These are phyloP conservation scores for Coronaproctus castanopsis DNA, from an alignment of 2,888 invertebrate species.

Conservation along the genomic window DNA sequence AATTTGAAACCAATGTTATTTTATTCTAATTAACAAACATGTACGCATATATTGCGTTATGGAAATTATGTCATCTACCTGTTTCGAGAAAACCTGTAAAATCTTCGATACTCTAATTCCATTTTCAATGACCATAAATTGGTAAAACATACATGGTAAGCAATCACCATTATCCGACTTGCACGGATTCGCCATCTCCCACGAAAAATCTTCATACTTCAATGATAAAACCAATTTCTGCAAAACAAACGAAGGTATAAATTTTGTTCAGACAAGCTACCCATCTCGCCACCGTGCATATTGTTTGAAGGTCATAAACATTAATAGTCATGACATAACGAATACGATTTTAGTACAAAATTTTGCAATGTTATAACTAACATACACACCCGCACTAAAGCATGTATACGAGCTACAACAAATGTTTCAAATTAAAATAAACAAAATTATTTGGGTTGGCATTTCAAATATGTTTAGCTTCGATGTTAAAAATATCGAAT, in stretches of 20 bases:
- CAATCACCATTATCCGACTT: slow-evolving; percentile 61
- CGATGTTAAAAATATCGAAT: no score
- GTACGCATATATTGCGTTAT: no score
- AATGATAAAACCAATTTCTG: slow-evolving; percentile 67
- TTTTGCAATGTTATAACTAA: background rate
- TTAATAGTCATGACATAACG: no score
- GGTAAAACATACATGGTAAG: slow-evolving; percentile 76
- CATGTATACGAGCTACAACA: background rate
- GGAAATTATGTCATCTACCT: slow-evolving; percentile 32
- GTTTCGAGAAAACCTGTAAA: slow-evolving; percentile 39
- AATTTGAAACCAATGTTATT: no score
- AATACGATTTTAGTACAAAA: background rate
- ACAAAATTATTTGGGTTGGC: no score
- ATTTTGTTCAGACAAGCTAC: no score
- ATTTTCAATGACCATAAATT: slow-evolving; percentile 63
- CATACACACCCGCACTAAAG: background rate
- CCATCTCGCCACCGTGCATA: no score
- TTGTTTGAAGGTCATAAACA: no score
- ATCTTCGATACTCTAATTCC: slow-evolving; percentile 60
- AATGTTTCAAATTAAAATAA: no score
- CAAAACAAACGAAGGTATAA: slow-evolving; percentile 16
- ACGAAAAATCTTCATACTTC: slow-evolving; percentile 71
- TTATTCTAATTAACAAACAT: no score
- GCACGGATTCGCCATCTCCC: slow-evolving; percentile 77
- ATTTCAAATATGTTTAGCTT: no score